Evolutionary conservation across 2,888 invertebrate species (phyloP).

Genomic region (Smittia sp.): DNA sequence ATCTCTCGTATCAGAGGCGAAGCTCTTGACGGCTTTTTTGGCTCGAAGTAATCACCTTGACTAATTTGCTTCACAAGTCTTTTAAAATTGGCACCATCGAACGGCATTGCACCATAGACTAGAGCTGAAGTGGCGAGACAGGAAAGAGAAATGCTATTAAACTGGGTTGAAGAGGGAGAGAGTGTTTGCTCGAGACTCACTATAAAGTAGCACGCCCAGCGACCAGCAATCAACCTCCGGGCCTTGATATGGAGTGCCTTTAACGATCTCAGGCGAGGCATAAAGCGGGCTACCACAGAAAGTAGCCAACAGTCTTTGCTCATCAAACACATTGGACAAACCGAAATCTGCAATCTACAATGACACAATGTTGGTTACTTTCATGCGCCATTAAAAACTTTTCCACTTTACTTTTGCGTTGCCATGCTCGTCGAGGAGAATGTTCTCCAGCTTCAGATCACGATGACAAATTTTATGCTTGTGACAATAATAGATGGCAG

Average conservation of each 20-base stretch:
- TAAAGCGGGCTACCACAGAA: slow-evolving; percentile 96
- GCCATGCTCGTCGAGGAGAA: slow-evolving; percentile 85
- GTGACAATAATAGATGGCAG: slow-evolving; percentile 96
- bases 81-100: slow-evolving; percentile 98
- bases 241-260: slow-evolving; percentile 93
- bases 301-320: slow-evolving; percentile 79
- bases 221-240: slow-evolving; percentile 97
- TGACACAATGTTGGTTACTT: not conserved
- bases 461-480: slow-evolving; percentile 97
- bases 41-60: slow-evolving; percentile 96
- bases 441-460: slow-evolving; percentile 94
- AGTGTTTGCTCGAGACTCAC: slow-evolving; percentile 49
- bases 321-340: slow-evolving; percentile 93
- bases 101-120: slow-evolving; percentile 99
- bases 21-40: slow-evolving; percentile 88
- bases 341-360: slow-evolving; percentile 96
- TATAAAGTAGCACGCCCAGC: slow-evolving; percentile 93
- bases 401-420: slow-evolving; percentile 77
- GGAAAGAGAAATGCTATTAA: not conserved
- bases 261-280: slow-evolving; percentile 96
- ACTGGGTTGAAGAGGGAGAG: not conserved
- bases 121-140: slow-evolving; percentile 53
- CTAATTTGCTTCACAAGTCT: slow-evolving; percentile 95
- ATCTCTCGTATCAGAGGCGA: slow-evolving; percentile 92
- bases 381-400: not conserved